phyloP scores from a whole-genome alignment of 2,888 invertebrate species.

The Thyatira batis region DNA sequence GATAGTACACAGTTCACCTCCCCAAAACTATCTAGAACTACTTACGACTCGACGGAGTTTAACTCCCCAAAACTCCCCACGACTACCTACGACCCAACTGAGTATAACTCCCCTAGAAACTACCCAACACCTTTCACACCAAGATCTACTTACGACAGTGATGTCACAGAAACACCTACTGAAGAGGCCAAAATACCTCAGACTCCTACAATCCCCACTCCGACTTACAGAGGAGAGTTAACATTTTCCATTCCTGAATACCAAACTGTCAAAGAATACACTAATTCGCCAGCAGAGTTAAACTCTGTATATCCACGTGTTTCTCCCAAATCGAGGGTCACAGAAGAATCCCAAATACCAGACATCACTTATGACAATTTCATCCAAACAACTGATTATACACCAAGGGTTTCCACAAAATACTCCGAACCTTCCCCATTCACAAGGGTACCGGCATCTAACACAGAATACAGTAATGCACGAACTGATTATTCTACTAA shows the following conservation, averaged over 20 bases:
- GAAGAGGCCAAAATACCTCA: neutral
- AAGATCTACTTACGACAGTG: neutral
- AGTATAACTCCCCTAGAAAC: neutral
- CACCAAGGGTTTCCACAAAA: neutral
- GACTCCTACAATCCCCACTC: neutral
- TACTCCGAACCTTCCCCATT: neutral
- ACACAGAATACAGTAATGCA: neutral
- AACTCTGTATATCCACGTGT: neutral
- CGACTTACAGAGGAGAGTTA: neutral
- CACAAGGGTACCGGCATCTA: neutral
- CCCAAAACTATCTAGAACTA: neutral
- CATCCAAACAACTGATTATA: neutral
- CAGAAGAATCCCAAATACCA: neutral
- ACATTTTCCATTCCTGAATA: neutral
- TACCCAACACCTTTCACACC: neutral
- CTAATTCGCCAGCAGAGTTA: neutral
- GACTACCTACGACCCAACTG: neutral
- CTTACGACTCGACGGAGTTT: neutral
- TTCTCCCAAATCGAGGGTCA: neutral
- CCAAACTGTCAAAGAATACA: neutral
- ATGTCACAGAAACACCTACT: neutral
- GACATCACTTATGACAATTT: neutral
- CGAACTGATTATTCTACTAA: constrained; percentile 1
- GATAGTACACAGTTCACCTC: neutral
- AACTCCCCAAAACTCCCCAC: neutral